Conservation (phyloP, 2,113 vertebrate genomes). For the Oncorhynchus tshawytscha region DNA sequence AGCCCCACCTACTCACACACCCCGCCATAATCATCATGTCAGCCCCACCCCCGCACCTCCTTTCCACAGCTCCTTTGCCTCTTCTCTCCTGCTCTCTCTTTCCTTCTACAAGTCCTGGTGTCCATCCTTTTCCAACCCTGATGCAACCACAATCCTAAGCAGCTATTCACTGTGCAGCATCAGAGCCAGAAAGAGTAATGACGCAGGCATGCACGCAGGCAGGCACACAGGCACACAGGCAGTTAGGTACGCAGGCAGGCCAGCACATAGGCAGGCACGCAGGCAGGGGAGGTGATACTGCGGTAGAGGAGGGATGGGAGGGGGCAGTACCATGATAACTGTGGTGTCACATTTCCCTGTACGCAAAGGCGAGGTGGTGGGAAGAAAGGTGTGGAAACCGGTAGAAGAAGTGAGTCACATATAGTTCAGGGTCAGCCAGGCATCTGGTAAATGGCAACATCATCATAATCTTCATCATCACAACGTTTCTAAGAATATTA, state of each 20-base stretch:
- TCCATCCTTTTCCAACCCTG: not conserved
- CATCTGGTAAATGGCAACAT: too few relatives aligned
- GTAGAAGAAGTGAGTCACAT: too few relatives aligned
- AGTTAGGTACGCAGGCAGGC: not conserved
- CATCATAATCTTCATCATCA: not conserved
- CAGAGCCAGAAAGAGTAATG: too few relatives aligned
- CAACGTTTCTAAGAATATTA: not conserved
- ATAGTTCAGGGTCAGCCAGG: too few relatives aligned
- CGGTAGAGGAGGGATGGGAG: too few relatives aligned
- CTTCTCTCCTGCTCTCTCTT: not conserved
- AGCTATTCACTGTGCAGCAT: too few relatives aligned
- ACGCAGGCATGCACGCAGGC: not conserved
- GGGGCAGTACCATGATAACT: too few relatives aligned
- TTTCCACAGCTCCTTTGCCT: slow-evolving; percentile 6
- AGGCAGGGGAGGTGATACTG: too few relatives aligned
- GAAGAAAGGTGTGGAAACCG: too few relatives aligned
- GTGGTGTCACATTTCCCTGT: too few relatives aligned
- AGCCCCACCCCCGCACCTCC: slow-evolving; percentile 18
- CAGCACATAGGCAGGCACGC: not conserved
- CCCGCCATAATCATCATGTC: slow-evolving; percentile 4
- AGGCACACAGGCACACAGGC: not conserved
- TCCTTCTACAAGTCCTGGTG: not conserved
- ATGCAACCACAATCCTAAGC: too few relatives aligned
- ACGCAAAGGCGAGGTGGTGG: too few relatives aligned
- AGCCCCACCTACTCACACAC: slow-evolving; percentile 16